A percentile compares a stretch with the other conserved stretches of the same genome.
phyloP scores from a whole-genome alignment of 2,113 vertebrate species.

The Atherinomorus stipes region DNA sequence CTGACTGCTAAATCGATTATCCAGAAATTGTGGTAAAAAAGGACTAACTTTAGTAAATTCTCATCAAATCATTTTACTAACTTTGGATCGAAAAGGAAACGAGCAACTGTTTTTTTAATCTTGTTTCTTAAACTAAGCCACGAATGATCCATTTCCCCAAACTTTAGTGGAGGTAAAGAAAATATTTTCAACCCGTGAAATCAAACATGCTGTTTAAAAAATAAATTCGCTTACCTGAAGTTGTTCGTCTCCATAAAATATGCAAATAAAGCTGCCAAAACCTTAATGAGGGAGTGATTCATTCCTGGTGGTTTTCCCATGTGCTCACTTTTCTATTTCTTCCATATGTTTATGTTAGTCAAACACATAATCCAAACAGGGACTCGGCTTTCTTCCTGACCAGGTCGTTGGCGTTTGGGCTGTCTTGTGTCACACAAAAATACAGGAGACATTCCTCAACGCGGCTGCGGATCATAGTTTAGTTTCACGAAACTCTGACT shows the following conservation, averaged over 20 bases:
- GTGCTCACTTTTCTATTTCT: slow-evolving; percentile 79
- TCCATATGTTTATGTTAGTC: slow-evolving; percentile 78
- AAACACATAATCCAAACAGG: slow-evolving; percentile 76
- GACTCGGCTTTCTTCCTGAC: slow-evolving; percentile 59
- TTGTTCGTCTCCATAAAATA: slow-evolving; percentile 92
- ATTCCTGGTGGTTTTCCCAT: slow-evolving; percentile 93
- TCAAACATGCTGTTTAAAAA: neutral
- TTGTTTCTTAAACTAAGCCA: neutral
- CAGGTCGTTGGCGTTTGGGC: slow-evolving; percentile 57
- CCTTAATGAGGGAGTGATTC: slow-evolving; percentile 91
- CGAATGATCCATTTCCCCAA: neutral
- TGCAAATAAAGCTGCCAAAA: slow-evolving; percentile 94
- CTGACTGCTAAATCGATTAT: neutral
- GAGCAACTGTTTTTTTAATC: slow-evolving; percentile 2
- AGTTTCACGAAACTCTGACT: slow-evolving; percentile 69
- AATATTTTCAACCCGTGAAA: neutral
- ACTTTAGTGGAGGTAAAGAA: slow-evolving; percentile 3
- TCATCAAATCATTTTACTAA: no score
- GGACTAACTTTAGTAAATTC: slow-evolving; percentile 7
- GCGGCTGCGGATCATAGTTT: slow-evolving; percentile 87
- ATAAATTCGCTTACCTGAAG: slow-evolving; percentile 89
- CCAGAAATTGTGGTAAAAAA: slow-evolving; percentile 7
- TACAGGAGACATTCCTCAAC: slow-evolving; percentile 77
- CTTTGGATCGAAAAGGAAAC: no score
- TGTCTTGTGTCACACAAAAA: slow-evolving; percentile 63